Evolutionary conservation across 2,113 vertebrate species (phyloP).

Genomic region (Dasyornis broadbenti): DNA sequence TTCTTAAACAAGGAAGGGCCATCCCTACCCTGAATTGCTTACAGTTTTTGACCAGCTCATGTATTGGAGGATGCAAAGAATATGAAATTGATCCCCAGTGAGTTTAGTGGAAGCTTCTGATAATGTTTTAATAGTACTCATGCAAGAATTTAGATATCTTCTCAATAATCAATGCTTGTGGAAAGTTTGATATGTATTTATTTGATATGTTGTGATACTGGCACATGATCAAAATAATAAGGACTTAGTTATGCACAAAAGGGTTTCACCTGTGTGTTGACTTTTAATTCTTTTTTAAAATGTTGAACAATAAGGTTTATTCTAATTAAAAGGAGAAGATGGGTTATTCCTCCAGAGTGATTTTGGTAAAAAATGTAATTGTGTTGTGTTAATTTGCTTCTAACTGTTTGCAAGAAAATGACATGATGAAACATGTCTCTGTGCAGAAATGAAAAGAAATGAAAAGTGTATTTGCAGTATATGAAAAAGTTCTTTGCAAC

Average conservation of each 20-base stretch:
- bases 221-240: neutral
- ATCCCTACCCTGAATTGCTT: neutral
- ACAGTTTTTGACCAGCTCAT: neutral
- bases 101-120: neutral
- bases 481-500: neutral
- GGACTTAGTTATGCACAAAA: neutral
- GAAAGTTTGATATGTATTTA: conserved; percentile 22
- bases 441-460: neutral
- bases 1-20: neutral
- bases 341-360: neutral
- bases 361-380: neutral
- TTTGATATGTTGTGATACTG: neutral
- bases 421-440: neutral
- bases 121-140: conserved; percentile 6
- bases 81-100: neutral
- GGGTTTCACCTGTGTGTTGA: neutral
- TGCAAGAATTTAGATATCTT: neutral
- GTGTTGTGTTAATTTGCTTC: neutral
- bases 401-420: neutral
- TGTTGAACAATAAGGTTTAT: neutral
- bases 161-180: neutral
- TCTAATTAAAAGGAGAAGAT: conserved; percentile 27
- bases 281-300: neutral
- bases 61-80: neutral
- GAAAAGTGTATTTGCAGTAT: neutral